Evolutionary conservation across 2,888 invertebrate species (phyloP).

Genomic region (Flabesymbios commensalis): DNA sequence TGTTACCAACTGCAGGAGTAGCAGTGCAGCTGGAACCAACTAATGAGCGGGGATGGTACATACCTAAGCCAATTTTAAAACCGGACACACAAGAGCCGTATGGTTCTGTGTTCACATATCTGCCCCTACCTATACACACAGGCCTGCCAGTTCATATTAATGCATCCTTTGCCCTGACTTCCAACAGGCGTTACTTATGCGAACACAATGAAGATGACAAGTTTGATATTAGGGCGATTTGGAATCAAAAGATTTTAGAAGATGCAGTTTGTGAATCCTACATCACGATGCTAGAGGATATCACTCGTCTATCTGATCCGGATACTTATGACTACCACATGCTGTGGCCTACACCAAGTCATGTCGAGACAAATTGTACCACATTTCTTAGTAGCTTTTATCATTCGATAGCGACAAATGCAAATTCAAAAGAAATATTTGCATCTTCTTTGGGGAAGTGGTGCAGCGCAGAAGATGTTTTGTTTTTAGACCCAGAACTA

Average conservation of each 20-base stretch:
- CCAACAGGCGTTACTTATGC: slow-evolving; percentile 44
- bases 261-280: slow-evolving; percentile 38
- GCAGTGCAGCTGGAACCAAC: slow-evolving; percentile 38
- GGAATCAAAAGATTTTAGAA: slow-evolving; percentile 42
- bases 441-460: slow-evolving; percentile 29
- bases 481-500: slow-evolving; percentile 33
- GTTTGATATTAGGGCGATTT: slow-evolving; percentile 32
- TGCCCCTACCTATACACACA: slow-evolving; percentile 48
- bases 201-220: slow-evolving; percentile 47
- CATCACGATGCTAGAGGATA: slow-evolving; percentile 32
- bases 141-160: slow-evolving; percentile 51
- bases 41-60: slow-evolving; percentile 5
- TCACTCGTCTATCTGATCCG: slow-evolving; percentile 19
- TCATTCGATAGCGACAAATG: slow-evolving; percentile 12
- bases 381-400: slow-evolving; percentile 26
- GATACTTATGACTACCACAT: slow-evolving; percentile 17
- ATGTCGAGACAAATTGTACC: slow-evolving; percentile 14
- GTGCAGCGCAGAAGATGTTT: slow-evolving; percentile 26
- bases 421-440: slow-evolving; percentile 1
- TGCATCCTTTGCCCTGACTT: slow-evolving; percentile 48
- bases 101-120: slow-evolving; percentile 46
- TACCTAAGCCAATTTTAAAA: slow-evolving; percentile 2
- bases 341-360: slow-evolving; percentile 30
- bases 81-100: neutral
- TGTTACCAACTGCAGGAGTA: slow-evolving; percentile 42